Conservation (phyloP, 2,797 vertebrate genomes). For the Setipinna tenuifilis region DNA sequence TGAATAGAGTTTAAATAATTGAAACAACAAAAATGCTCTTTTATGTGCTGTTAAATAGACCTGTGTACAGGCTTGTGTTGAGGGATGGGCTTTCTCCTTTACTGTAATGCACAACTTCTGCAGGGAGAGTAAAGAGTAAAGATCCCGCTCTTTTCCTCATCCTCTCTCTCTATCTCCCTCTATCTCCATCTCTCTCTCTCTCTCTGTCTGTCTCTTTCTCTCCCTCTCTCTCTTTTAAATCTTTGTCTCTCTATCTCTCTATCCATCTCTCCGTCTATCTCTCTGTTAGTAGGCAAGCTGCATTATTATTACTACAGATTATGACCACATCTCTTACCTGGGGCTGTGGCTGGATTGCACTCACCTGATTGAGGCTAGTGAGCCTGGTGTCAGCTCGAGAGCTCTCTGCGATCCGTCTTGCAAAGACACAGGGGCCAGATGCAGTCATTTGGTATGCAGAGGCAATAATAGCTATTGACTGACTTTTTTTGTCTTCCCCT, state of each 20-base stretch:
- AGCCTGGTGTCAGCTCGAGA: not conserved
- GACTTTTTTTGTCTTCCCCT: constrained; percentile 44
- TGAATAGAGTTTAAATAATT: not conserved
- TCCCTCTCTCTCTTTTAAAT: too few species aligned
- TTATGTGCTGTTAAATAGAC: constrained; percentile 34
- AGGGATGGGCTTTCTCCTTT: not conserved
- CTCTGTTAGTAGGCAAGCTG: not conserved
- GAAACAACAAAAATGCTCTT: constrained; percentile 30
- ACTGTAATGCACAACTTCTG: not conserved
- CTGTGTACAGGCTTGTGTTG: not conserved
- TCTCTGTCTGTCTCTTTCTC: not conserved
- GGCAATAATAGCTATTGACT: constrained; percentile 71
- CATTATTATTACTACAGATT: not conserved
- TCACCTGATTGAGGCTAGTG: constrained; percentile 14
- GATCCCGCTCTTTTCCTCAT: too few species aligned
- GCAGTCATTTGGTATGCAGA: constrained; percentile 72
- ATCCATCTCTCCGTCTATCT: not conserved
- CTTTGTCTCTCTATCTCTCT: not conserved
- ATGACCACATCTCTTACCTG: not conserved
- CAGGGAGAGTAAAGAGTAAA: too few species aligned
- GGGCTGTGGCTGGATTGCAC: not conserved
- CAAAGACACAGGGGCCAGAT: constrained; percentile 27
- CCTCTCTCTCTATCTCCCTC: too few species aligned
- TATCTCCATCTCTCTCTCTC: too few species aligned
- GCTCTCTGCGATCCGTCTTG: constrained; percentile 40